Conservation (phyloP, 2,888 invertebrate genomes). For the Catocala fraxini region DNA sequence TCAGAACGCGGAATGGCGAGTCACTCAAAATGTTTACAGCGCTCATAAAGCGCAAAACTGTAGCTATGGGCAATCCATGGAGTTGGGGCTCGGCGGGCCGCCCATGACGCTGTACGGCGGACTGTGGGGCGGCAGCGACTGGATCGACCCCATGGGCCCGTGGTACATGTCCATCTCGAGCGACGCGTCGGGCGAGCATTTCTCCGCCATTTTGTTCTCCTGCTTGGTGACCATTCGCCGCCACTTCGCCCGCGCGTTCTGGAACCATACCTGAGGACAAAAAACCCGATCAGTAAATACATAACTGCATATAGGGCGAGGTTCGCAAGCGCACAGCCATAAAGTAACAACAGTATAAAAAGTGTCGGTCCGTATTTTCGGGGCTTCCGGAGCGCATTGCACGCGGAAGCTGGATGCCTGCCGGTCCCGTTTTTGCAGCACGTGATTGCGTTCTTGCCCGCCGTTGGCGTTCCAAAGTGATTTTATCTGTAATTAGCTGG, state of each 20-base stretch:
- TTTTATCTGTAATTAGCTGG: constrained; percentile 78
- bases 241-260: constrained; percentile 98
- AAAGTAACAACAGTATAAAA: constrained; percentile 48
- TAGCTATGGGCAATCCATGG: constrained; percentile 91
- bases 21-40: constrained; percentile 54
- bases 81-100: constrained; percentile 90
- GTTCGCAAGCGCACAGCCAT: constrained; percentile 60
- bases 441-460: constrained; percentile 63
- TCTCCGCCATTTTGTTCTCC: constrained; percentile 91
- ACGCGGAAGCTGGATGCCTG: constrained; percentile 61
- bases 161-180: constrained; percentile 89
- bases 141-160: constrained; percentile 89
- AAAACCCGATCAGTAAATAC: constrained; percentile 45
- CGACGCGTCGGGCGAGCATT: constrained; percentile 89
- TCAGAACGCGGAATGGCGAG: constrained; percentile 40
- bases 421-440: constrained; percentile 39
- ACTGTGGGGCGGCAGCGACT: constrained; percentile 90
- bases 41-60: constrained; percentile 81
- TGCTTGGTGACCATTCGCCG: constrained; percentile 95
- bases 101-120: constrained; percentile 91
- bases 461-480: constrained; percentile 69
- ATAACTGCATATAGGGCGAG: constrained; percentile 44
- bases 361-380: constrained; percentile 51
- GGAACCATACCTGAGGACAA: constrained; percentile 96
- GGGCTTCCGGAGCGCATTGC: constrained; percentile 54